phyloP scores from a whole-genome alignment of 2,797 vertebrate genomes.

The Podarcis lilfordi region DNA sequence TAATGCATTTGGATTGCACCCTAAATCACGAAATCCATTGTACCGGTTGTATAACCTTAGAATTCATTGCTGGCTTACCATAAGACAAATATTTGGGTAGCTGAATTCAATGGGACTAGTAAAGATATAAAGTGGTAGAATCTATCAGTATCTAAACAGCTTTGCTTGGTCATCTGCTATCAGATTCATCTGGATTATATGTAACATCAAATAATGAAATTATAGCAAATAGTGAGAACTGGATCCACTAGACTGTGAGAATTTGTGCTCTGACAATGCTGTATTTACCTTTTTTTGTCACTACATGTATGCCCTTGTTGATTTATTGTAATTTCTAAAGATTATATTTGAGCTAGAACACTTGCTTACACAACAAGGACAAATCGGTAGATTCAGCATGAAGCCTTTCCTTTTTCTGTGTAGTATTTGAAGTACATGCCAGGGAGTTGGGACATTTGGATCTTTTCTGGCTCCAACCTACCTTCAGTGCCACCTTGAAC shows the following conservation, averaged over 20 bases:
- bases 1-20: constrained; percentile 23
- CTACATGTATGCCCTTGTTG: constrained; percentile 7
- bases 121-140: constrained; percentile 30
- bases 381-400: constrained; percentile 66
- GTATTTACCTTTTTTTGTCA: neutral
- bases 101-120: constrained; percentile 11
- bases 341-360: constrained; percentile 36
- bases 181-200: constrained; percentile 29
- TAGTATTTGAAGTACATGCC: constrained; percentile 64
- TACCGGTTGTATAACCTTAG: constrained; percentile 15
- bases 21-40: constrained; percentile 28
- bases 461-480: constrained; percentile 53
- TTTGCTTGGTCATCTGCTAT: constrained; percentile 21
- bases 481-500: constrained; percentile 36
- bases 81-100: constrained; percentile 18
- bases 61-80: constrained; percentile 26
- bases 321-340: constrained; percentile 62
- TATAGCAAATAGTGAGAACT: constrained; percentile 30
- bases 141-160: constrained; percentile 10
- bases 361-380: constrained; percentile 56
- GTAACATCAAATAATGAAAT: constrained; percentile 12
- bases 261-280: constrained; percentile 22
- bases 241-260: constrained; percentile 27
- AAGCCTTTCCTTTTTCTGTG: constrained; percentile 50
- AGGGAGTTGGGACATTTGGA: constrained; percentile 38